Evolutionary conservation across 2,888 invertebrate species (phyloP).

Genomic region (Hypselothyrea guttata): DNA sequence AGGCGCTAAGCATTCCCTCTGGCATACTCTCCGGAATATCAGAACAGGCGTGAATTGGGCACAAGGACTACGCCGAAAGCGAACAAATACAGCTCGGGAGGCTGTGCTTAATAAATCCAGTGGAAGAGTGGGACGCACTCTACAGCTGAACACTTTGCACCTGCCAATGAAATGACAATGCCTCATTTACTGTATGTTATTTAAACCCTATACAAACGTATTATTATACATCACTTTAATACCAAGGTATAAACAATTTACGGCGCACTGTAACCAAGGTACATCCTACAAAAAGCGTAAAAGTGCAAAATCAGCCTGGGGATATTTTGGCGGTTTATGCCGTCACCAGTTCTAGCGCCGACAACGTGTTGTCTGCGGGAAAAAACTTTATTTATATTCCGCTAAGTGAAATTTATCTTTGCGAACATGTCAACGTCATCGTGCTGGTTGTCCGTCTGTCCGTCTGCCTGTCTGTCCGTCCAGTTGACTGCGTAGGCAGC

Average conservation of each 20-base stretch:
- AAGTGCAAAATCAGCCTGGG: constrained; percentile 34
- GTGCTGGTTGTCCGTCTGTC: constrained; percentile 7
- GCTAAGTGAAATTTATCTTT: constrained; percentile 76
- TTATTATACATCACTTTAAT: too few relatives aligned
- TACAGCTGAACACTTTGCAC: background rate
- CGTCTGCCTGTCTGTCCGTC: background rate
- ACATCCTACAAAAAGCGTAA: too few relatives aligned
- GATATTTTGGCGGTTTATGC: constrained; percentile 50
- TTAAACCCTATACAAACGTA: too few relatives aligned
- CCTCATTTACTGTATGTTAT: too few relatives aligned
- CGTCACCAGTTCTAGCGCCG: constrained; percentile 40
- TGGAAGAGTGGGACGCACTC: background rate
- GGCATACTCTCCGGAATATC: constrained; percentile 44
- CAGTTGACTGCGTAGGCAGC: constrained; percentile 30
- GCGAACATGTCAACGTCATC: constrained; percentile 61
- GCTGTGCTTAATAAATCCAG: background rate
- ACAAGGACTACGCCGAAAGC: constrained; percentile 30
- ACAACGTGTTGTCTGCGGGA: constrained; percentile 55
- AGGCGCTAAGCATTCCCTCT: constrained; percentile 38
- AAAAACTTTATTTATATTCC: constrained; percentile 69
- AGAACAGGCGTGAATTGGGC: constrained; percentile 32
- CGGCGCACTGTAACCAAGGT: background rate
- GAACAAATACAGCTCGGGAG: constrained; percentile 38
- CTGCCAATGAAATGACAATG: background rate
- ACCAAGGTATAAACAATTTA: background rate